phyloP scores from a whole-genome alignment of 2,113 vertebrate species.

The Microtus ochrogaster region DNA sequence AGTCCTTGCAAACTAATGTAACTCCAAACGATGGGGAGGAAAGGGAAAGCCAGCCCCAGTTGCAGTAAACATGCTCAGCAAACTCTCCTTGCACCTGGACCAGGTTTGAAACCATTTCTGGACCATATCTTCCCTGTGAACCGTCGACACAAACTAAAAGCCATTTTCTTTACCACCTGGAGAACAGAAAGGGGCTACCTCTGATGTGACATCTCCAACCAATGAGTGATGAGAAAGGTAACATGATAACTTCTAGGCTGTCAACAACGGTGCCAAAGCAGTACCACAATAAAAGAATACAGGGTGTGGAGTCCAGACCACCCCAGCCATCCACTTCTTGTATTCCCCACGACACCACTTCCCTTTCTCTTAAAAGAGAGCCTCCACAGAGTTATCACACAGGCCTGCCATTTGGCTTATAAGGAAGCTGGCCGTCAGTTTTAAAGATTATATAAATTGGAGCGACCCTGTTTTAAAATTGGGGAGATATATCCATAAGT shows the following conservation, averaged over 20 bases:
- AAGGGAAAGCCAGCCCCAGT: slow-evolving; percentile 1
- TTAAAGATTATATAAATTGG: neutral
- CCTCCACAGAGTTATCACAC: neutral
- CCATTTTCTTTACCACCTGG: neutral
- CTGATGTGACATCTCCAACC: neutral
- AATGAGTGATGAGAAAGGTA: neutral
- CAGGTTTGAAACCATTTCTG: slow-evolving; percentile 46
- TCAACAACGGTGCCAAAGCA: neutral
- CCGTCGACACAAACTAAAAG: slow-evolving; percentile 40
- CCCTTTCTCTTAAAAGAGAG: neutral
- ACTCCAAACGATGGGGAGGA: neutral
- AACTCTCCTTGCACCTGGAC: slow-evolving; percentile 55
- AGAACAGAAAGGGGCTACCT: neutral
- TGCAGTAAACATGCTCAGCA: neutral
- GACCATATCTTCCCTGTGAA: slow-evolving; percentile 21
- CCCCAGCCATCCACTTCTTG: neutral
- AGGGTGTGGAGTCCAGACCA: too few relatives aligned
- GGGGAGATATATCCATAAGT: neutral
- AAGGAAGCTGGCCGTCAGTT: neutral
- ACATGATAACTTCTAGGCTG: neutral
- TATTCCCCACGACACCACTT: neutral
- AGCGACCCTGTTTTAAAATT: neutral
- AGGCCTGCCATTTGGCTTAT: neutral
- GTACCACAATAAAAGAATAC: neutral
- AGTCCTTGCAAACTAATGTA: slow-evolving; percentile 48